These are phyloP conservation scores for Gasterosteus aculeatus DNA, from an alignment of 2,113 vertebrate species.

Conservation along the genomic window DNA sequence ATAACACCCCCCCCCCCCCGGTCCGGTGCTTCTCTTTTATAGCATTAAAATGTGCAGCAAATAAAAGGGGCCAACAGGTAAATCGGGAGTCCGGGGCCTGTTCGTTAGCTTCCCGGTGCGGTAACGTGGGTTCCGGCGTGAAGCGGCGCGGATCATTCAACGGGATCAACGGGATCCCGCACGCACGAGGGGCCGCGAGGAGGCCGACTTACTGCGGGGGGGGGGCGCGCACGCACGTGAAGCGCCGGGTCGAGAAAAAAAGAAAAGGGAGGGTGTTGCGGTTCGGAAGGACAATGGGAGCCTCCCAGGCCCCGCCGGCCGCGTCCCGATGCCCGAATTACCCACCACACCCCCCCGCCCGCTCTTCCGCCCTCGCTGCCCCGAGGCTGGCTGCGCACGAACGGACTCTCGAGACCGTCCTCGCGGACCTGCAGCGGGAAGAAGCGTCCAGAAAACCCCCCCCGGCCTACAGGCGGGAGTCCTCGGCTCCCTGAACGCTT, in stretches of 20 bases:
- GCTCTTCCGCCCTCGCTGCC: conserved; percentile 7
- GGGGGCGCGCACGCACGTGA: too few species aligned
- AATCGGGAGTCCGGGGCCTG: conserved; percentile 19
- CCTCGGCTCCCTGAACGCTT: too few species aligned
- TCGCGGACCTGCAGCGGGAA: too few species aligned
- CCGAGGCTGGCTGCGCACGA: conserved; percentile 40
- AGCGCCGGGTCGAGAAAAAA: background rate
- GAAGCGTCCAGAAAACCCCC: conserved; percentile 6
- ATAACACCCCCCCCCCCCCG: background rate
- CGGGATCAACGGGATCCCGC: background rate
- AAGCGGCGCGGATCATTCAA: conserved; percentile 20
- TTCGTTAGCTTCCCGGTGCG: background rate
- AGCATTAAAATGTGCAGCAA: too few species aligned
- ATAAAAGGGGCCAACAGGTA: background rate
- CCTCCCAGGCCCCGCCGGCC: conserved; percentile 54
- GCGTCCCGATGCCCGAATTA: conserved; percentile 53
- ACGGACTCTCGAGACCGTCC: conserved; percentile 36
- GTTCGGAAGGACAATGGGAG: conserved; percentile 65
- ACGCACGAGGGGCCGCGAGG: conserved; percentile 32
- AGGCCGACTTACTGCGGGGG: conserved; percentile 38
- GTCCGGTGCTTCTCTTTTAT: too few species aligned
- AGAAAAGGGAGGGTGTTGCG: conserved; percentile 33
- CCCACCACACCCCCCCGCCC: conserved; percentile 17
- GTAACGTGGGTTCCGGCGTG: background rate
- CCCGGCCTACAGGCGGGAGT: conserved; percentile 40